Evolutionary conservation across 2,888 invertebrate species (phyloP).

Genomic region (Catocala nupta): DNA sequence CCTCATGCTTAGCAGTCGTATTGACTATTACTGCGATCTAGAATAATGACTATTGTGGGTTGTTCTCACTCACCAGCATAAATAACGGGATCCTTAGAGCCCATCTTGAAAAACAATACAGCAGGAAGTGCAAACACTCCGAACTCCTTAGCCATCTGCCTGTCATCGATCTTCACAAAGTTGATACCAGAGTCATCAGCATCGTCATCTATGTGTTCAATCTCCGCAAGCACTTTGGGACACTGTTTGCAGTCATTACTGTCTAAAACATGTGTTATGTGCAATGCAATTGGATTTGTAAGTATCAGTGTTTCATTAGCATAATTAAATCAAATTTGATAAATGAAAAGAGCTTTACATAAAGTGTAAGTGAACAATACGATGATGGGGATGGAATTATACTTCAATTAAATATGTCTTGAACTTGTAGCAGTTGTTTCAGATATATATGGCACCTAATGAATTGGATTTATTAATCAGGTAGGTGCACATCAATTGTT

Average conservation of each 20-base stretch:
- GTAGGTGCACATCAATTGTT: too few species aligned
- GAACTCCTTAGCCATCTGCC: constrained; percentile 93
- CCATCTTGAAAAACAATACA: constrained; percentile 95
- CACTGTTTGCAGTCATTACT: constrained; percentile 98
- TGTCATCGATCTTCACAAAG: constrained; percentile 97
- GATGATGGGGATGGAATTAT: too few species aligned
- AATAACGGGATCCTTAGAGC: constrained; percentile 95
- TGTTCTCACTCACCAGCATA: constrained; percentile 90
- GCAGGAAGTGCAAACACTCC: constrained; percentile 97
- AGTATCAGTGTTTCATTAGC: constrained; percentile 36
- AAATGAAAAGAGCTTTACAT: too few species aligned
- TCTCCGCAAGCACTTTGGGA: constrained; percentile 94
- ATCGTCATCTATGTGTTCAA: constrained; percentile 97
- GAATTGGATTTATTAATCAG: too few species aligned
- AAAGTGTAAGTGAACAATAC: too few species aligned
- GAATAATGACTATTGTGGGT: neutral
- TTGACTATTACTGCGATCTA: neutral
- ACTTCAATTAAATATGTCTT: too few species aligned
- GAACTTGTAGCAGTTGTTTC: neutral
- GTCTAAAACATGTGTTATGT: constrained; percentile 90
- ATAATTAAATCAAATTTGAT: neutral
- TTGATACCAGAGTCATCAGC: constrained; percentile 96
- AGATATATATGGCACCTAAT: neutral
- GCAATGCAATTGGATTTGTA: constrained; percentile 75
- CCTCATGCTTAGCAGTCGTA: too few species aligned